Evolutionary conservation across 92 coral and sea anemone genomes (phyloP), one percentile per base, ranked within the genome.

Genomic region (Parazoanthus atlanticus): DNA sequence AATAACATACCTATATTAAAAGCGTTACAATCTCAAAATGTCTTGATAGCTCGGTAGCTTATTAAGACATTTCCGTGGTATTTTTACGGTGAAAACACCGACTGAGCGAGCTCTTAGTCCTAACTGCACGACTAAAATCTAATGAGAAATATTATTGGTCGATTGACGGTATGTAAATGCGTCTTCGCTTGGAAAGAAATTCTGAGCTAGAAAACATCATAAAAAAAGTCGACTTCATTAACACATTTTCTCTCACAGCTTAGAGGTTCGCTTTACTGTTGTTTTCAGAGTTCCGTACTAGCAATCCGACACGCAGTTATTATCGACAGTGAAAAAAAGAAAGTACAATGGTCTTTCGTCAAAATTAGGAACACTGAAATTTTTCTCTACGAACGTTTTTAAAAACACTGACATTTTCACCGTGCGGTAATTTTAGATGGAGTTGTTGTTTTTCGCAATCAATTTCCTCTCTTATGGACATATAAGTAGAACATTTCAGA

Each of bases 61-160:
- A 81, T 81, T 17, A 81, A 81, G 32, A 81, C 73, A 81, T 81
- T 81, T 81, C 79, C 79, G 79, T 33, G 52, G 79, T 36, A 41
- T 26, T 75, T 79, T 79, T 36, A 25, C 23, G 40, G 26, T 52
- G 61, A 15, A 29, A 54, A 17, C 23, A 13, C 83, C 79, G 79
- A 75, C 79, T 38, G 46, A 17, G 46, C 6, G 31, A 33, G 36
- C 79, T 75, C 28, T 61, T 34, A 81, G 16, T 28, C 54, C 8
- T 56, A 81, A 16, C 85, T 81, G 73, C n/a, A 61, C 28, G 85
- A 32, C 47, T 6, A 38, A 81, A 10, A 81, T 47, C 73, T 64
- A 47, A 26, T 65, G 17, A 8, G 74, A 34, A 81, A 29, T 16
- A 34, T 28, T 46, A 36, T 52, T 36, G 79, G 79, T 33, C 76